Percentiles rank a stretch among this genome's conserved stretches.
phyloP scores from a whole-genome alignment of 2,888 invertebrate genomes.

The Steromphala cineraria region DNA sequence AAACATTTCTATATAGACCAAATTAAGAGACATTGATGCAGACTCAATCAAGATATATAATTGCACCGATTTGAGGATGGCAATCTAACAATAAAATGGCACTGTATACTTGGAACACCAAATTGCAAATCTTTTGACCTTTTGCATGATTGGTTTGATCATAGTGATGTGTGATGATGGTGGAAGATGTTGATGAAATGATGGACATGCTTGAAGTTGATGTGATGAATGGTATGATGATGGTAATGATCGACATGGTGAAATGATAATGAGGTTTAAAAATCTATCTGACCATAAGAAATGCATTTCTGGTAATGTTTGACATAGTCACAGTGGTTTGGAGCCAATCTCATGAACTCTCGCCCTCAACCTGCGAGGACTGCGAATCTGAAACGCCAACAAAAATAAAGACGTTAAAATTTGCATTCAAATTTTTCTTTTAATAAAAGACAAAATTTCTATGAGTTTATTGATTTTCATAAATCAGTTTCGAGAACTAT shows the following conservation, averaged over 20 bases:
- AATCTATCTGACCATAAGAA: not conserved
- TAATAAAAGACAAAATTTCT: too few species aligned
- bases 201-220: not conserved
- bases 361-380: not conserved
- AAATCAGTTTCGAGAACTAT: too few species aligned
- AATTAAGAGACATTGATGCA: too few species aligned
- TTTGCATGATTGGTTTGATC: not conserved
- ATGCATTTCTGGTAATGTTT: not conserved
- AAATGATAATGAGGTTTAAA: not conserved
- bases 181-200: not conserved
- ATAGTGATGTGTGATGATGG: not conserved
- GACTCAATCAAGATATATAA: too few species aligned
- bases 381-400: conserved; percentile 17
- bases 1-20: too few species aligned
- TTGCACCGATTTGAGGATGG: too few species aligned
- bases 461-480: too few species aligned
- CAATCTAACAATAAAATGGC: too few species aligned
- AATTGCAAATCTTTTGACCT: too few species aligned
- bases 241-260: not conserved
- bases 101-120: too few species aligned
- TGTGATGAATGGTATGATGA: not conserved
- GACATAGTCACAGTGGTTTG: not conserved
- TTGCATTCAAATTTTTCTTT: too few species aligned
- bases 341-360: conserved; percentile 1
- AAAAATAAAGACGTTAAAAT: not conserved